Evolutionary conservation across 2,797 vertebrate species (phyloP), one percentile per base, ranked within the genome.

Genomic region (Denticeps clupeoides): DNA sequence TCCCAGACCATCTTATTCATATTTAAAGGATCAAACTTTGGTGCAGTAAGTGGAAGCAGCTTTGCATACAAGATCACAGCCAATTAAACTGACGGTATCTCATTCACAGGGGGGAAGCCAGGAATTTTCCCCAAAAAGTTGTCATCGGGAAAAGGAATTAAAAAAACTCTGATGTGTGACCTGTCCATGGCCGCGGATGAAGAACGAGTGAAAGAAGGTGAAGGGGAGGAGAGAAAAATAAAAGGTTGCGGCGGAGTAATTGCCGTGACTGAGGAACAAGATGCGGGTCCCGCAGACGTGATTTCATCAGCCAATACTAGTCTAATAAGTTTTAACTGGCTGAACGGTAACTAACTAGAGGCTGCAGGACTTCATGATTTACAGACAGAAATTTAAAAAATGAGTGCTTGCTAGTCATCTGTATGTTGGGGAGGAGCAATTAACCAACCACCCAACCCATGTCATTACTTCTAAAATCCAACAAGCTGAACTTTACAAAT

Each of bases 21-120:
- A 70, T 72, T 76, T 73, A 73, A 74, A 68, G 48, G 51, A 62
- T 64, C 15, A 26, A 60, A 59, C 68, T 67, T 65, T 60, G 51
- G 53, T 19, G 62, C 62, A 55, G 46, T 68, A 69, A 72, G 56
- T 62, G 49, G 64, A 63, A 66, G 60, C 67, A 68, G 69, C 60
- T 69, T 67, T 61, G 54, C 65, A 64, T 58, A 68, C 44, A 41
- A 63, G 49, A 70, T 71, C 62, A 68, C 59, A 59, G 62, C 67
- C 67, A 67, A 65, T 64, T 62, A 66, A 59, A 63, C 45, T 42
- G 53, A 64, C 65, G 56, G 60, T 47, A 59, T 60, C 48, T 63
- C 55, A 53, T 64, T 61, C 47, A 42, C 32, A 5, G 26, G 22
- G 15, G 37, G 46, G 49, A 41, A 53, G 53, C 40, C 56, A 51